Evolutionary conservation across 2,113 vertebrate species (phyloP).

Genomic region (Neoarius graeffei): DNA sequence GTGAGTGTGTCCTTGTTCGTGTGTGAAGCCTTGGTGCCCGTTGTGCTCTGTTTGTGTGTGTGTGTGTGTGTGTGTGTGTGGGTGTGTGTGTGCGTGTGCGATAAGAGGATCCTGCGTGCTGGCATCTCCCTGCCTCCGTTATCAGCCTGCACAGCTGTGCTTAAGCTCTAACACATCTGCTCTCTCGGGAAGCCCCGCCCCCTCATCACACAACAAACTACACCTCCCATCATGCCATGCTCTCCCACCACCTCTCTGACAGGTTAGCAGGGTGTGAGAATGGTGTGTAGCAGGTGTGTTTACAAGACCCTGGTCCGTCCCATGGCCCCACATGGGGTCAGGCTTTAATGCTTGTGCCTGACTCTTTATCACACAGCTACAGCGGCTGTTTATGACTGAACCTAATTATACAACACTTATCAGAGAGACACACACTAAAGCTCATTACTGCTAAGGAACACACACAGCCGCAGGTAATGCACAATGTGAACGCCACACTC

Average conservation of each 20-base stretch:
- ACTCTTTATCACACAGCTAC: slow-evolving; percentile 76
- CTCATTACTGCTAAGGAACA: slow-evolving; percentile 76
- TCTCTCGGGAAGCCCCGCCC: slow-evolving; percentile 72
- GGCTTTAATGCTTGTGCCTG: slow-evolving; percentile 30
- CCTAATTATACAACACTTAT: slow-evolving; percentile 79
- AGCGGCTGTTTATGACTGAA: slow-evolving; percentile 76
- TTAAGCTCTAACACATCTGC: slow-evolving; percentile 82
- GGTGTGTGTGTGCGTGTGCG: slow-evolving; percentile 53
- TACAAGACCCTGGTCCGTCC: slow-evolving; percentile 54
- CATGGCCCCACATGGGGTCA: not conserved
- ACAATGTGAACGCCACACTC: slow-evolving; percentile 35
- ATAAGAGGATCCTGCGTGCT: slow-evolving; percentile 72
- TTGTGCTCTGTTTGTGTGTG: slow-evolving; percentile 49
- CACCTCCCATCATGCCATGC: slow-evolving; percentile 43
- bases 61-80: slow-evolving; percentile 55
- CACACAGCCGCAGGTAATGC: slow-evolving; percentile 74
- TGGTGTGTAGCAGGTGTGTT: slow-evolving; percentile 54
- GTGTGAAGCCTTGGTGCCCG: not conserved
- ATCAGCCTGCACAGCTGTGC: slow-evolving; percentile 83
- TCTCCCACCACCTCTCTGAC: slow-evolving; percentile 41
- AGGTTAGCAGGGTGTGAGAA: slow-evolving; percentile 65
- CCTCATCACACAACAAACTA: slow-evolving; percentile 27
- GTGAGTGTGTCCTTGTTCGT: slow-evolving; percentile 58
- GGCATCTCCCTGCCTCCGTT: slow-evolving; percentile 71
- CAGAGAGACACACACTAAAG: slow-evolving; percentile 71